A percentile compares a stretch with the other conserved stretches of the same genome.
These are phyloP conservation scores for Euproctis similis DNA, from an alignment of 2,888 invertebrate genomes.

Conservation along the genomic window DNA sequence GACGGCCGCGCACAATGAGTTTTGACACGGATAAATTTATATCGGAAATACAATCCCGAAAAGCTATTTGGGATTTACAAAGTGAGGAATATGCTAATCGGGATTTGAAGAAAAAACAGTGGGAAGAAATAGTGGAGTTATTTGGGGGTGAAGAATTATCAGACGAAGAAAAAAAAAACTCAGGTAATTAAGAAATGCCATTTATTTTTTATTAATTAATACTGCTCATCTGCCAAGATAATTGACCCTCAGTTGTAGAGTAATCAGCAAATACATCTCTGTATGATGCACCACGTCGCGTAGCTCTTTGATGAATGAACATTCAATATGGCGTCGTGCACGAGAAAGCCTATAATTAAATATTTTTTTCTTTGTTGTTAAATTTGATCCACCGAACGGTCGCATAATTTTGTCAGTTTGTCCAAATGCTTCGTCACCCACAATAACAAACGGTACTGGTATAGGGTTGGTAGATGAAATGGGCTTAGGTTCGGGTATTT, in stretches of 20 bases:
- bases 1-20: no score
- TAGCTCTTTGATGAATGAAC: slow-evolving; percentile 9
- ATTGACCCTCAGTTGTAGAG: slow-evolving; percentile 1
- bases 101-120: slow-evolving; percentile 5
- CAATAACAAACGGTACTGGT: slow-evolving; percentile 9
- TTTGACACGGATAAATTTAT: slow-evolving; percentile 12
- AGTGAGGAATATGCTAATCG: slow-evolving; percentile 11
- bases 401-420: slow-evolving; percentile 2
- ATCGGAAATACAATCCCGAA: slow-evolving; percentile 10
- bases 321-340: slow-evolving; percentile 2
- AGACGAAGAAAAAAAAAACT: no score
- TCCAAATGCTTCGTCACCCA: slow-evolving; percentile 9
- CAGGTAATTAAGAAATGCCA: no score
- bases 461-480: slow-evolving; percentile 5
- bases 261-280: slow-evolving; percentile 1
- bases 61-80: slow-evolving; percentile 13
- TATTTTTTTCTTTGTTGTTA: neutral
- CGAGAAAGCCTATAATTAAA: neutral
- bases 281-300: slow-evolving; percentile 1
- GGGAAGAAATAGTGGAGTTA: neutral
- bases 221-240: neutral
- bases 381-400: slow-evolving; percentile 2
- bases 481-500: neutral
- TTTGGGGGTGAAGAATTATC: neutral
- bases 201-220: no score